These are phyloP conservation scores for Suricata suricatta DNA, from an alignment of 2,113 vertebrate genomes.

Conservation along the genomic window DNA sequence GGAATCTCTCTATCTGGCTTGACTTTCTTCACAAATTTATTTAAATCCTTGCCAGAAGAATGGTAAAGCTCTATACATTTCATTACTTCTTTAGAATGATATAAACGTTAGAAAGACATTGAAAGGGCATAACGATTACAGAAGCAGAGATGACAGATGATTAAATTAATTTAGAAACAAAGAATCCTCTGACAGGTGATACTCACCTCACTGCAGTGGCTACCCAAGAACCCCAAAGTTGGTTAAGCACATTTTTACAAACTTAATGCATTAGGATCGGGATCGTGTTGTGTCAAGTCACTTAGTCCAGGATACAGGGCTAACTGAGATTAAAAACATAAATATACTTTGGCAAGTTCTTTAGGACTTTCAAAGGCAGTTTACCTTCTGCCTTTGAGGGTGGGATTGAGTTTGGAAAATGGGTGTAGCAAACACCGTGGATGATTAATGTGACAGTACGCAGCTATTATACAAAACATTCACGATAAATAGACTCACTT, in stretches of 20 bases:
- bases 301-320: background rate
- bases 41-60: background rate
- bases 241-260: background rate
- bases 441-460: background rate
- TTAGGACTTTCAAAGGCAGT: background rate
- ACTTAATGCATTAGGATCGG: background rate
- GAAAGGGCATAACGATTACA: background rate
- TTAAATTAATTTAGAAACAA: background rate
- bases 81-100: background rate
- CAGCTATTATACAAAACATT: rapidly evolving
- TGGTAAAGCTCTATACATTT: background rate
- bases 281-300: background rate
- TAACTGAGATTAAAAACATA: background rate
- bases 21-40: background rate
- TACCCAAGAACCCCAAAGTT: background rate
- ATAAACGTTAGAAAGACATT: background rate
- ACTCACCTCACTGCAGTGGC: background rate
- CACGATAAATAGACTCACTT: background rate
- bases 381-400: background rate
- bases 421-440: background rate
- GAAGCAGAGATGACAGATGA: background rate
- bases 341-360: background rate
- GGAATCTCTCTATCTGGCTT: background rate
- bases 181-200: background rate
- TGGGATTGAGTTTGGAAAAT: background rate